Base-by-base conservation (phyloP, 1,140 invertebrate species). In the Helicoverpa zea region DNA sequence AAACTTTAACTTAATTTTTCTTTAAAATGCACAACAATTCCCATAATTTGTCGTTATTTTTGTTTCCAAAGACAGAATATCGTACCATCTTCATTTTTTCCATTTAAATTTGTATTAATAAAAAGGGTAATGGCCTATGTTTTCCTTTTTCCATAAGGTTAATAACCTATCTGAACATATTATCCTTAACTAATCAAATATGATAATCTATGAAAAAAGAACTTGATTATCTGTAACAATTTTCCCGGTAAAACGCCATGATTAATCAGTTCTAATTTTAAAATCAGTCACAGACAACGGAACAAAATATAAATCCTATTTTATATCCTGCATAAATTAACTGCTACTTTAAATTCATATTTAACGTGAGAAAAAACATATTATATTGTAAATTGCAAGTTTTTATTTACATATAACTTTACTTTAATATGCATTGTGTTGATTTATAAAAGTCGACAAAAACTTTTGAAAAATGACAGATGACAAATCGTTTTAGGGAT, bases 381-480 rank as follows among this genome's bases (percentile, higher is more conserved):
- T 12, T 7, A 47, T 49, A n/a, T 16, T 13, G n/a, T 12, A 14
- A 52, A 23, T 14, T 51, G 9, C 11, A 11, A 14, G 51, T 73
- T 73, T 73, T 73, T 56, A 73, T 58, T 58, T 35, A 11, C 52
- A 73, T 73, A 73, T 16, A n/a, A 49, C n/a, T 63, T 35, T 49
- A 49, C 14, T 0, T 47, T 66, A n/a, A 47, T 64, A 49, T 66
- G 10, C 10, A 43, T 43, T 64, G 9, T 52, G 13, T 23, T 70
- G 18, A 70, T 70, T 52, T 54, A 70, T n/a, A 29, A 52, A 30
- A 11, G 3, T 43, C 11, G 11, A 70, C 66, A 70, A 70, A 70
- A 70, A 70, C 1, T 29, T 52, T 52, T 52, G 66, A 70, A 70
- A 68, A 68, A 51, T n/a, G 1, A 29, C 66, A 70, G 49, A 70